Conservation (phyloP, 2,888 invertebrate species). For the Nephrotoma appendiculata region DNA sequence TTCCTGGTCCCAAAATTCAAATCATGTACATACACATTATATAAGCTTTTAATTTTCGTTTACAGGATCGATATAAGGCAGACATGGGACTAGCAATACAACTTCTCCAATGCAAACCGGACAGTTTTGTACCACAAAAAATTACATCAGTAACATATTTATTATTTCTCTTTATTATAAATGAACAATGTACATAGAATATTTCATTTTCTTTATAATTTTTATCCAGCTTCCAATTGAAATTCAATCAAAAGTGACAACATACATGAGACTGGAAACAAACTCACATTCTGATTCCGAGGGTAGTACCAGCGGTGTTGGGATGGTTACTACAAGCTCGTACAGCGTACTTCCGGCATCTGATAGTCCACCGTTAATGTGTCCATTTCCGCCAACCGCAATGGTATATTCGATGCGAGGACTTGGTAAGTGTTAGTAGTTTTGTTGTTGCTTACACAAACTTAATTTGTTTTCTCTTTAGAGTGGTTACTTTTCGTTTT, state of each 20-base stretch:
- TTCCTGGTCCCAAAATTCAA: no score
- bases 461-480: slow-evolving; percentile 18
- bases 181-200: background rate
- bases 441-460: slow-evolving; percentile 15
- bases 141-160: slow-evolving; percentile 56
- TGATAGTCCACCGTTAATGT: slow-evolving; percentile 30
- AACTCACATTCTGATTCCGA: slow-evolving; percentile 33
- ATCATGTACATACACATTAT: no score
- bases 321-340: slow-evolving; percentile 29
- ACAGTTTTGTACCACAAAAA: slow-evolving; percentile 84
- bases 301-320: slow-evolving; percentile 30
- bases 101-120: slow-evolving; percentile 86
- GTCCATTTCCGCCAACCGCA: slow-evolving; percentile 66
- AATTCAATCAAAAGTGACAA: slow-evolving; percentile 77
- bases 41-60: slow-evolving; percentile 19
- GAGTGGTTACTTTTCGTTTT: background rate
- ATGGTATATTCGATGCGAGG: slow-evolving; percentile 56
- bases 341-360: slow-evolving; percentile 34
- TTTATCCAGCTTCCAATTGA: slow-evolving; percentile 69
- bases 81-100: slow-evolving; percentile 90
- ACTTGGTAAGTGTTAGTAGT: slow-evolving; percentile 34
- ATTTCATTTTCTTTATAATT: background rate
- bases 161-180: background rate
- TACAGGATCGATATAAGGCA: slow-evolving; percentile 83
- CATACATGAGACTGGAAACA: slow-evolving; percentile 39